phyloP scores from a whole-genome alignment of 2,797 vertebrate genomes.

The Cephalopachus bancanus region DNA sequence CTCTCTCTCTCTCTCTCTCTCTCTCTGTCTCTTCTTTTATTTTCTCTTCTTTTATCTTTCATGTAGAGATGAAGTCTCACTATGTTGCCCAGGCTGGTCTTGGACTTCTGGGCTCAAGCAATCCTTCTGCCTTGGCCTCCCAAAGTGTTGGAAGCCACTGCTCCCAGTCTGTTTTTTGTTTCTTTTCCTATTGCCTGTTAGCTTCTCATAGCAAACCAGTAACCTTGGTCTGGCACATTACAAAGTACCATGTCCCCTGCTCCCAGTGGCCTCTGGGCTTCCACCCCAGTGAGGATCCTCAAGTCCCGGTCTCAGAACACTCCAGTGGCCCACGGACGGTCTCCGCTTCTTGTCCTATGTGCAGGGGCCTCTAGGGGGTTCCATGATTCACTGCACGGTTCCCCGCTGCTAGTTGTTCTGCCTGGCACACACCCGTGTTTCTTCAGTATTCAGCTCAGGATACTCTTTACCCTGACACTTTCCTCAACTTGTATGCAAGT shows the following conservation, averaged over 20 bases:
- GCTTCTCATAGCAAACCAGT: not conserved
- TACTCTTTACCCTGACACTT: not conserved
- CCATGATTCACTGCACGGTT: accelerated
- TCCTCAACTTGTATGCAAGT: not conserved
- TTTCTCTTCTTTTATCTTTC: no score
- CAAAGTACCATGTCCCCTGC: no score
- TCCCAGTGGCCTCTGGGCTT: not conserved
- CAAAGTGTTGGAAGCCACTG: no score
- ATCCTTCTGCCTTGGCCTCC: no score
- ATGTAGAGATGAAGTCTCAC: no score
- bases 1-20: no score
- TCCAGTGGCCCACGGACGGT: not conserved
- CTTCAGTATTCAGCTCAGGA: accelerated
- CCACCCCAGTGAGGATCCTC: not conserved
- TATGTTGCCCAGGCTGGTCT: no score
- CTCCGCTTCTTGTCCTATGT: not conserved
- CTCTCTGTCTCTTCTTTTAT: no score
- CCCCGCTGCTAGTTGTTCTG: not conserved
- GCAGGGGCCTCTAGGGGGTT: not conserved
- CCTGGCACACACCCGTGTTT: accelerated
- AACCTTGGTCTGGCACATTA: not conserved
- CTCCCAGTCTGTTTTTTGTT: no score
- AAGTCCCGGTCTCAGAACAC: not conserved
- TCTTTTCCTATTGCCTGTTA: no score
- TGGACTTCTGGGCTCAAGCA: no score